Percentiles rank a stretch among this genome's conserved stretches.
phyloP scores from a whole-genome alignment of 2,888 invertebrate species.

The Tachina grossa region DNA sequence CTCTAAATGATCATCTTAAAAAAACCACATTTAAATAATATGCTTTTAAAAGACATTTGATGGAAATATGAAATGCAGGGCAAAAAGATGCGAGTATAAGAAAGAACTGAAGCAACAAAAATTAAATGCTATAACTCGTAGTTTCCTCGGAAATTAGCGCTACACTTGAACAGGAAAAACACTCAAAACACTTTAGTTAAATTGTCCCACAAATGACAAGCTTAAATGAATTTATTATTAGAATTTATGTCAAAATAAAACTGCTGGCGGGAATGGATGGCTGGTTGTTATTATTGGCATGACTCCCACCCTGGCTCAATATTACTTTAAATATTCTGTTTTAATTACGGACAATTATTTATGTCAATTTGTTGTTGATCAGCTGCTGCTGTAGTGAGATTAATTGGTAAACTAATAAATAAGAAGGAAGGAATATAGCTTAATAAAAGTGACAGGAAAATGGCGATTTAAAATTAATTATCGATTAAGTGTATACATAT shows the following conservation, averaged over 20 bases:
- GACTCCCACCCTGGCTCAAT: neutral
- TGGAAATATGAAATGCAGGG: neutral
- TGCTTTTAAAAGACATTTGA: conserved; percentile 34
- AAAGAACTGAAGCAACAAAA: conserved; percentile 1
- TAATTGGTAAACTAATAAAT: neutral
- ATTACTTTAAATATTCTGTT: conserved; percentile 4
- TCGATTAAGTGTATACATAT: neutral
- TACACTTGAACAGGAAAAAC: conserved; percentile 2
- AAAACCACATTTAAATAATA: neutral
- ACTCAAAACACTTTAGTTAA: neutral
- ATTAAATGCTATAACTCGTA: neutral
- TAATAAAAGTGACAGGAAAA: neutral
- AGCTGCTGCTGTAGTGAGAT: neutral
- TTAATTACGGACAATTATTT: conserved; percentile 44
- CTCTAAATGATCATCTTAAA: too few species aligned
- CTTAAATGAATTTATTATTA: conserved; percentile 26
- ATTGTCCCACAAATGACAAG: neutral
- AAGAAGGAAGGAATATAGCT: neutral
- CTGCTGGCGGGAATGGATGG: neutral
- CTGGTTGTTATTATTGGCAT: neutral
- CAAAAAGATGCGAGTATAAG: neutral
- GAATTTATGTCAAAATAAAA: neutral
- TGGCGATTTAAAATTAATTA: conserved; percentile 13
- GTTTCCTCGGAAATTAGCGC: neutral
- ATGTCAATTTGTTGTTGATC: neutral